Base-by-base conservation (phyloP, 2,797 vertebrate species). In the Smutsia temminckii region DNA sequence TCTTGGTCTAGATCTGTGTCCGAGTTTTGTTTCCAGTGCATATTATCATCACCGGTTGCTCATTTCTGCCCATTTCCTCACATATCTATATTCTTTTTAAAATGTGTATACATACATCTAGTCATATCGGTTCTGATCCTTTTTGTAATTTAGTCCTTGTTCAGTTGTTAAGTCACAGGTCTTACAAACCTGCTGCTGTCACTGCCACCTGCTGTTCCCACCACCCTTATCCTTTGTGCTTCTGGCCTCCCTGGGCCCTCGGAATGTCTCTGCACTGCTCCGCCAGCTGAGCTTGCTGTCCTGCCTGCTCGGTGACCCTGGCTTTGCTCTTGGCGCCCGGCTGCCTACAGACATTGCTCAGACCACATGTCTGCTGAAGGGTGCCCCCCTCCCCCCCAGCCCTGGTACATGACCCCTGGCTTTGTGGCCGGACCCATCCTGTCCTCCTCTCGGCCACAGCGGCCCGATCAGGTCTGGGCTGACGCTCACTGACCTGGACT, bases 301-400 rank as follows among this genome's bases (percentile, higher is more conserved):
- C 71, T 37, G 25, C 46, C 61, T 2, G 0, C 11, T 32, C 55
- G 14, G 17, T 11, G 71, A 37, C 34, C 46, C 27, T 49, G 3
- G 11, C 61, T n/a, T 13, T 59, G 42, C 61, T 75, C 77, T 87
- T 61, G 68, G 94, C 34, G 69, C n/a, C 21, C 78, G 90, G 59
- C 42, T 25, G 9, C 85, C 75, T 37, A 20, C 13, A 25, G 25
- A 25, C 32, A 51, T 9, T 34, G 74, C 71, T 42, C 37, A 51
- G 80, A 72, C 32, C 57, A 20, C 40, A 6, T 16, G 16, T 63
- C 80, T 89, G 32, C 37, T 37, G 68, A 46, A 34, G 6, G 29
- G 7, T 16, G 21, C 51, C 77, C 40, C 29, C 57, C 32, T 46
- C 46, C n/a, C 34, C 34, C 57, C 32, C 25, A 59, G 89, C 55